Evolutionary conservation across 2,113 vertebrate genomes (phyloP).

Genomic region (Prietella phreatophila): DNA sequence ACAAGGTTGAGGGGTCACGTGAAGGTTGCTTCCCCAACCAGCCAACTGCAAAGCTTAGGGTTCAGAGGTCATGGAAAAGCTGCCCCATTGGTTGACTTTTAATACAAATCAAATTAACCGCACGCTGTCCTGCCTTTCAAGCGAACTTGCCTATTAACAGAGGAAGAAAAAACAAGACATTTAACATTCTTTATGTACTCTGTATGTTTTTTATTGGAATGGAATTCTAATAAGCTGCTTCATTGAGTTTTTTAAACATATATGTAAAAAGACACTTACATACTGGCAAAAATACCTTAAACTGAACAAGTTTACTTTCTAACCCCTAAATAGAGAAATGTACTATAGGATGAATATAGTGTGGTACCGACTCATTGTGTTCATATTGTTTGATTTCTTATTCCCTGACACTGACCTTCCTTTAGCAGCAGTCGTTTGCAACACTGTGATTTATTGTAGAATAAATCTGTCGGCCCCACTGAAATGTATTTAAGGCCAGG

Average conservation of each 20-base stretch:
- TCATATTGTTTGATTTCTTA: slow-evolving; percentile 61
- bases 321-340: neutral
- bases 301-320: neutral
- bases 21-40: slow-evolving; percentile 68
- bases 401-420: slow-evolving; percentile 68
- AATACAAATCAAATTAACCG: slow-evolving; percentile 72
- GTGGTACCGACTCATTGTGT: slow-evolving; percentile 13
- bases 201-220: neutral
- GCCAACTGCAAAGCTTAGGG: slow-evolving; percentile 70
- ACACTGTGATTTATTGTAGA: slow-evolving; percentile 72
- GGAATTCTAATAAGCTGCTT: neutral
- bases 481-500: slow-evolving; percentile 70
- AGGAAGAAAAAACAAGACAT: neutral
- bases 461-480: slow-evolving; percentile 71
- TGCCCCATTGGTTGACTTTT: slow-evolving; percentile 63
- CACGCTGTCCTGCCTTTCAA: slow-evolving; percentile 46
- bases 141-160: slow-evolving; percentile 19
- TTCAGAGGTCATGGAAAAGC: slow-evolving; percentile 71
- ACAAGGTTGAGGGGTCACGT: slow-evolving; percentile 66
- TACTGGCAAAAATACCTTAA: neutral
- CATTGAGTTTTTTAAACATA: neutral
- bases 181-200: neutral
- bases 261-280: neutral
- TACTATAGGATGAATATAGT: neutral
- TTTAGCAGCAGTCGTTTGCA: slow-evolving; percentile 60